Percentiles rank a stretch among this genome's conserved stretches.
phyloP scores from a whole-genome alignment of 2,888 invertebrate genomes.

The Lomographa bimaculata region DNA sequence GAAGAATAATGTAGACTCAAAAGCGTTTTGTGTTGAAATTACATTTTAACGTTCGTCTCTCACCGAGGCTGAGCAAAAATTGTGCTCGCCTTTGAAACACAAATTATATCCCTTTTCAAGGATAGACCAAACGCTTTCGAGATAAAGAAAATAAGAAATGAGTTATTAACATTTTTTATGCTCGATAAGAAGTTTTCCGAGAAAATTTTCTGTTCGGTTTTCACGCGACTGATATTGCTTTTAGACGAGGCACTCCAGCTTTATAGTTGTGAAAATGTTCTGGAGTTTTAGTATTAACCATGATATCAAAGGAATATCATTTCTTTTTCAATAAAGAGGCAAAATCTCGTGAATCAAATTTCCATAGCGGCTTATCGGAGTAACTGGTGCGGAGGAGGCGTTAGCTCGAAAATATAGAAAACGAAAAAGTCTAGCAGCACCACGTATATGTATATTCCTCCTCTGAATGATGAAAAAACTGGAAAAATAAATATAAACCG shows the following conservation, averaged over 20 bases:
- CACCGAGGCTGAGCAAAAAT: conserved; percentile 28
- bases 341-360: conserved; percentile 39
- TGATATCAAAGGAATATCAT: conserved; percentile 36
- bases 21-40: conserved; percentile 27
- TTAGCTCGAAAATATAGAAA: neutral
- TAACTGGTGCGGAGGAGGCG: conserved; percentile 22
- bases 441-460: no score
- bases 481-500: conserved; percentile 32
- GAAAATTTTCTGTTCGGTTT: conserved; percentile 22
- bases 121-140: conserved; percentile 30
- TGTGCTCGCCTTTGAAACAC: conserved; percentile 34
- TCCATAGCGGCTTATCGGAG: conserved; percentile 39
- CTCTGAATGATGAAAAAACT: no score
- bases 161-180: conserved; percentile 35
- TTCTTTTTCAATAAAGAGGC: conserved; percentile 38
- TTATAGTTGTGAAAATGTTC: conserved; percentile 28
- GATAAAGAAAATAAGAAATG: conserved; percentile 36
- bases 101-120: conserved; percentile 37
- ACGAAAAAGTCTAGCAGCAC: no score
- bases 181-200: conserved; percentile 25
- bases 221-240: conserved; percentile 26
- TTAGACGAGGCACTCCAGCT: conserved; percentile 15
- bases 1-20: conserved; percentile 22
- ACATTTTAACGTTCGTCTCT: conserved; percentile 24
- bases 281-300: conserved; percentile 32